Evolutionary conservation across 2,888 invertebrate genomes (phyloP), one percentile per base, ranked within the genome.

Genomic region (Xanthorhoe designata): DNA sequence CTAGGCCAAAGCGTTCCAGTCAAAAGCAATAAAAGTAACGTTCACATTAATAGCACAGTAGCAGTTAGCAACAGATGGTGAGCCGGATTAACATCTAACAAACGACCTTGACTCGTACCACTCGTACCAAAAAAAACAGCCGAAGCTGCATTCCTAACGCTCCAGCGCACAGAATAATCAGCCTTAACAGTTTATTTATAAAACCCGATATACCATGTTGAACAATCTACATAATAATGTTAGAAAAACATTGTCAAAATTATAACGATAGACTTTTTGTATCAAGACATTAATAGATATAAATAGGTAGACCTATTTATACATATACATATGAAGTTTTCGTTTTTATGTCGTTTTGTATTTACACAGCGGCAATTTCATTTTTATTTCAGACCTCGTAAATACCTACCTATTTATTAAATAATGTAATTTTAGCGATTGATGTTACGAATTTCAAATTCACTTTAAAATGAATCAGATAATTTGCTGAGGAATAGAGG

Each of bases 61-160:
- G 81, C 80, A 75, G 72, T 70, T 76, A 74, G 78, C 73, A 78
- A 77, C 78, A 71, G 75, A 76, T 70, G 66, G 62, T 64, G 60
- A 57, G 53, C 24, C 66, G 63, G 59, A 64, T 69, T 42, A 60
- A 68, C 52, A 61, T 56, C 52, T 50, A 68, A 61, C 60, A 68
- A 70, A 79, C 81, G 85, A 75, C 88, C 89, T 89, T 88, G 88
- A 86, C 83, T 82, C 76, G 71, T 71, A 69, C 64, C 70, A 86
- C 83, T 82, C 76, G 71, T 71, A 69, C 64, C 70, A 75, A 79
- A 80, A 80, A 58, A 79, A 78, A 61, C 54, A n/a, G 51, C 63
- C 55, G 70, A 71, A 67, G 61, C 49, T 69, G 70, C 73, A 73
- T 75, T 78, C 70, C 58, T 64, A 60, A 51, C 10, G 54, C 32